Conservation (phyloP, 2,797 vertebrate genomes). For the Chloroceryle amazona region DNA sequence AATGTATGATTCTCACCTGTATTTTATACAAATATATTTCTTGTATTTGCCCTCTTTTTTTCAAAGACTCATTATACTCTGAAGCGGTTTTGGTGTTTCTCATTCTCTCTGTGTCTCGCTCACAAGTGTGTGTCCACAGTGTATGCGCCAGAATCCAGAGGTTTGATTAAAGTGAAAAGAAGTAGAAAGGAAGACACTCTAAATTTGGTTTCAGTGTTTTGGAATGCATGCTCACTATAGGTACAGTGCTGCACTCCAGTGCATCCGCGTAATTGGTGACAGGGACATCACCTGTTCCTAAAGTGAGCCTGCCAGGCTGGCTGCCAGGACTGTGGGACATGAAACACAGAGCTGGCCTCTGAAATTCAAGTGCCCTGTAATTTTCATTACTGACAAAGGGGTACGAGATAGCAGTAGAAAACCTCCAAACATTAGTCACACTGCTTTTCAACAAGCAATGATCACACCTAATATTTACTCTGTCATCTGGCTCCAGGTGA, state of each 20-base stretch:
- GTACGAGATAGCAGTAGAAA: slow-evolving; percentile 15
- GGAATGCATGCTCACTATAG: not conserved
- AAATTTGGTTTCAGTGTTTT: not conserved
- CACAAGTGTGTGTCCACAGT: not conserved
- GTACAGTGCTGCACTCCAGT: not conserved
- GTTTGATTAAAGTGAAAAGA: not conserved
- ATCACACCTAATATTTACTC: not conserved
- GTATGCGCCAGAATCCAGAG: rapidly evolving
- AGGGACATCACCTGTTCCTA: not conserved
- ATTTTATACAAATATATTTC: not conserved
- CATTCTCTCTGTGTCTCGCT: not conserved
- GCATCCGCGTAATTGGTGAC: rapidly evolving
- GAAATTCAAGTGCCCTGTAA: not conserved
- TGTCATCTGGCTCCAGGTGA: not conserved
- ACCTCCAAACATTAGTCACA: not conserved
- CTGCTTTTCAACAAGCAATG: slow-evolving; percentile 4
- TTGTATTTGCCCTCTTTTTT: not conserved
- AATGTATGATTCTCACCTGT: not conserved
- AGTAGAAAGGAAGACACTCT: not conserved
- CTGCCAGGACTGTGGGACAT: not conserved
- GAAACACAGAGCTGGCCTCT: not conserved
- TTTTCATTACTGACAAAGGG: not conserved
- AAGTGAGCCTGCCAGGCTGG: not conserved
- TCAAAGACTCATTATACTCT: not conserved
- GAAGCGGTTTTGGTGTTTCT: not conserved